Base-by-base conservation (phyloP, 2,888 invertebrate genomes). In the Eupithecia tripunctaria region DNA sequence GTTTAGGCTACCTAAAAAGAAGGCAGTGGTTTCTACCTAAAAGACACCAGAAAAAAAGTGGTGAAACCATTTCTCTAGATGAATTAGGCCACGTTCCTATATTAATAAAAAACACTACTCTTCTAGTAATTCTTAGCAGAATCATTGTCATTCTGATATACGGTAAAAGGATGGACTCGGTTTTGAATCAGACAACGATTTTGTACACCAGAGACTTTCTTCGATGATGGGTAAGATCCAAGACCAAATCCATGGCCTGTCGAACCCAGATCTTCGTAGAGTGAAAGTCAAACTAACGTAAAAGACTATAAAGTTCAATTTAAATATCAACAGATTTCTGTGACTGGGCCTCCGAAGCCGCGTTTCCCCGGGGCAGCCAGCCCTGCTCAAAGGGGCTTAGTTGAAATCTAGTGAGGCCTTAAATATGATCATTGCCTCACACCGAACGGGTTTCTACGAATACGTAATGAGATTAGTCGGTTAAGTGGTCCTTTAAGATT, bases 321-420 rank as follows among this genome's bases (percentile, higher is more conserved):
- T 73, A 51, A 38, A 36, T 21, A 29, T 25, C 21, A 32, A 25
- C 38, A 64, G 64, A 41, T 36, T 21, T 63, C 78, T 75, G 76
- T 75, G 72, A 76, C 69, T 74, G 60, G 70, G 67, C 64, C 71
- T 76, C 77, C 81, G 3, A 38, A 64, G 38, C 63, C 29, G 63
- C 36, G 79, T 81, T 85, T 84, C 85, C 84, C 84, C 56, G 84
- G 84, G 83, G 83, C 79, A 82, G 79, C 32, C 59, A 68, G 68
- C 67, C 81, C 79, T 75, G 79, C 82, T 85, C 86, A 88, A 88
- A 89, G 84, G 83, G 84, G 86, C 85, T 88, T 87, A 86, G 81
- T 81, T 77, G 76, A 82, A 86, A 88, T 86, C 85, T 86, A 87
- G 84, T 82, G 83, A 85, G 82, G 84, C 84, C 81, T 85, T 84